Base-by-base conservation (phyloP, 2,888 invertebrate genomes). In the Phasia obesa region DNA sequence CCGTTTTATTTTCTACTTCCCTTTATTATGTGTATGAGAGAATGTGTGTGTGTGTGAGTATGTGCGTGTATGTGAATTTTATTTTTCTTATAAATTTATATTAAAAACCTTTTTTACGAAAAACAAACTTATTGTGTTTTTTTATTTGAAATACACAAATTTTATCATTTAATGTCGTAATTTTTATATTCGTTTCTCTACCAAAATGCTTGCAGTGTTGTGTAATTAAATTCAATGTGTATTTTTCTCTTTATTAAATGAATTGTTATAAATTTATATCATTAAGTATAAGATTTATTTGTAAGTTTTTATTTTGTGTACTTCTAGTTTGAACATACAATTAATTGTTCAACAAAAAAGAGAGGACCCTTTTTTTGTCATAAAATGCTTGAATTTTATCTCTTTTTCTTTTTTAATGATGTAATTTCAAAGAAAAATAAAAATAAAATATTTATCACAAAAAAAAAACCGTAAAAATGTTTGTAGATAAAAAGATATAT, bases 191-290 rank as follows among this genome's bases (percentile, higher is more conserved):
- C 13, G 0, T 57, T 57, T 42, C 6, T 44, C 35, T 27, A 44
- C 23, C 31, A 44, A 69, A 69, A 38, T 64, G 64, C 64, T 64
- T 78, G 73, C 55, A 53, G 59, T 79, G 67, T 53, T 67, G 67
- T 74, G 67, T 80, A 80, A 80, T 80, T 80, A 80, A 80, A 74
- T 80, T 80, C n/a, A 60, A 47, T 47, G 77, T 69, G 31, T 67
- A 35, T 51, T 27, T 60, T 19, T 53, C 19, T 42, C 17, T 69
- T 60, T 49, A 57, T 59, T 57, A 64, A 76, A 71, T 70, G 64
- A 71, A 76, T 70, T 67, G 65, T 57, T 23, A 69, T 69, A 77
- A 71, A 70, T 70, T 76, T 76, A 35, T 70, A 71, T 69, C 59
- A 60, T 79, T 59, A 60, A 79, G 42, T 35, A 19, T 53, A 60